Evolutionary conservation across 2,888 invertebrate species (phyloP).

Genomic region (Synergus umbraculus): DNA sequence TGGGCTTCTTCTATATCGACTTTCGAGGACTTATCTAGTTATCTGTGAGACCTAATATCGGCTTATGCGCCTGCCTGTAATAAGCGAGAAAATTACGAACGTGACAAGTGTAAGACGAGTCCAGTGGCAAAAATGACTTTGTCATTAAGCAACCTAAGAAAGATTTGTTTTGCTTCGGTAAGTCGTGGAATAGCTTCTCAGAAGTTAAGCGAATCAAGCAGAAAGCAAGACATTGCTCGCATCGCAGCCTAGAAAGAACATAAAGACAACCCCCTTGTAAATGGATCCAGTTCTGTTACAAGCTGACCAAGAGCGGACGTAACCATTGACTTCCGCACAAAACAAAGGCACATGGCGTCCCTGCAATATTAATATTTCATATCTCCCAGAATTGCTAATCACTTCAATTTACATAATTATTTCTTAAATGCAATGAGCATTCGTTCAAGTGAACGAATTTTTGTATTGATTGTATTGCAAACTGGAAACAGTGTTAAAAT

Average conservation of each 20-base stretch:
- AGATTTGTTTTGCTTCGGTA: slow-evolving; percentile 27
- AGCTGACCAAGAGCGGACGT: neutral
- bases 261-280: slow-evolving; percentile 32
- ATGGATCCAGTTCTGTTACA: slow-evolving; percentile 29
- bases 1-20: slow-evolving; percentile 31
- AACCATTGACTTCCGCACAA: slow-evolving; percentile 33
- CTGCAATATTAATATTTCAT: slow-evolving; percentile 9
- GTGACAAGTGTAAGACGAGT: slow-evolving; percentile 29
- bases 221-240: slow-evolving; percentile 30
- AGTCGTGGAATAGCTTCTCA: slow-evolving; percentile 36
- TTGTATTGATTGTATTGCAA: no score
- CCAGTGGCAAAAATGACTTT: slow-evolving; percentile 25
- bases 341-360: slow-evolving; percentile 32
- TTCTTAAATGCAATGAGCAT: neutral
- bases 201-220: slow-evolving; percentile 35
- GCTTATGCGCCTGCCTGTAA: slow-evolving; percentile 17
- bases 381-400: slow-evolving; percentile 19
- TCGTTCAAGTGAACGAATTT: no score
- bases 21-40: slow-evolving; percentile 27
- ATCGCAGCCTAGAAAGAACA: slow-evolving; percentile 31
- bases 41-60: slow-evolving; percentile 34
- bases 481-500: no score
- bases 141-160: slow-evolving; percentile 27
- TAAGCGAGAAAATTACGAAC: slow-evolving; percentile 40
- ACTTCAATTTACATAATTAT: slow-evolving; percentile 27